A percentile compares a stretch with the other conserved stretches of the same genome.
These are phyloP conservation scores for Dermochelys coriacea DNA, from an alignment of 2,797 vertebrate genomes.

Conservation along the genomic window DNA sequence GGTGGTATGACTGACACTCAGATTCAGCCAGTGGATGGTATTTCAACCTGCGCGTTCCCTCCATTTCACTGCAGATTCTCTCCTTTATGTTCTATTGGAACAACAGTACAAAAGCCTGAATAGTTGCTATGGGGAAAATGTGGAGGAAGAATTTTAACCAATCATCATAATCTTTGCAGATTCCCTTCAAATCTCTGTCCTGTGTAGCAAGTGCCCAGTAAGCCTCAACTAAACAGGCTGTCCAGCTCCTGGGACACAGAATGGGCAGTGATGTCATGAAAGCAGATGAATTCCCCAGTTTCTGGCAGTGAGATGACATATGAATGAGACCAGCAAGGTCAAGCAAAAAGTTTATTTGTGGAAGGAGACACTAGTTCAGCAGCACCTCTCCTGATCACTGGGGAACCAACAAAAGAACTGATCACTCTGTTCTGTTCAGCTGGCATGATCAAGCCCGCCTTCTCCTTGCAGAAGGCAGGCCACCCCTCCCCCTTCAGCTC, in stretches of 20 bases:
- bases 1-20: background rate
- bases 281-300: background rate
- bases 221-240: background rate
- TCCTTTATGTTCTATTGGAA: background rate
- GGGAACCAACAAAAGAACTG: background rate
- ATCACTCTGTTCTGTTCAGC: background rate
- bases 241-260: background rate
- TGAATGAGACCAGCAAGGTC: background rate
- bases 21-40: background rate
- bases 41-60: background rate
- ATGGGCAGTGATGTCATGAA: background rate
- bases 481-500: background rate
- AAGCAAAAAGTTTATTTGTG: background rate
- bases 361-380: background rate
- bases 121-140: constrained; percentile 55
- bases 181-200: background rate
- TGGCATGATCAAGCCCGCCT: background rate
- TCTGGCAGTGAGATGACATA: background rate
- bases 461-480: background rate
- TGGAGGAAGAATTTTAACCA: background rate
- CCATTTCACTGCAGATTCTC: background rate
- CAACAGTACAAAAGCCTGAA: background rate
- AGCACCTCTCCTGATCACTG: background rate
- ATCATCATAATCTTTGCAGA: background rate
- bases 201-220: background rate